A percentile compares a stretch with the other conserved stretches of the same genome.
phyloP scores from a whole-genome alignment of 2,113 vertebrate species.

The Plectropomus leopardus region DNA sequence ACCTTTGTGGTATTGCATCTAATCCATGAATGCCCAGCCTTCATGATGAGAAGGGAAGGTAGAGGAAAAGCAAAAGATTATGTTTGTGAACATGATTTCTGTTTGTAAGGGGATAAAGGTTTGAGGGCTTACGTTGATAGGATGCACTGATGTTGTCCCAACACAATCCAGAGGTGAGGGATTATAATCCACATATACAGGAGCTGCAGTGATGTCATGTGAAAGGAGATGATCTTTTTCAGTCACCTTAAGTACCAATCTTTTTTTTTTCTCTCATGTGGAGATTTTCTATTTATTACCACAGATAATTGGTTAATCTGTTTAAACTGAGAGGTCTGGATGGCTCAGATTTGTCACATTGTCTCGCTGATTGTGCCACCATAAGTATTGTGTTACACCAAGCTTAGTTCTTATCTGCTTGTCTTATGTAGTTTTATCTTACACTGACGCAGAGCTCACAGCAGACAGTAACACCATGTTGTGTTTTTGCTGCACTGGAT shows the following conservation, averaged over 20 bases:
- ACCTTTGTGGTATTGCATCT: slow-evolving; percentile 20
- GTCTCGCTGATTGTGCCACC: neutral
- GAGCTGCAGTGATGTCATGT: neutral
- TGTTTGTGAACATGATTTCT: slow-evolving; percentile 34
- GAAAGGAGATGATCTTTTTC: neutral
- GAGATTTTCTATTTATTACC: neutral
- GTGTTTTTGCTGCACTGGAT: slow-evolving; percentile 4
- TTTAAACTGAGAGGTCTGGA: slow-evolving; percentile 1
- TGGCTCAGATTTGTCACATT: neutral
- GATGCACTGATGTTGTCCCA: slow-evolving; percentile 40
- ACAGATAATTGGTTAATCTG: neutral
- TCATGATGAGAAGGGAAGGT: neutral
- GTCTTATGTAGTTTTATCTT: slow-evolving; percentile 35
- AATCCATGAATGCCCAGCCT: slow-evolving; percentile 31
- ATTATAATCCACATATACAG: neutral
- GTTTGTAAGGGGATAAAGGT: slow-evolving; percentile 31
- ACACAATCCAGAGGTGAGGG: slow-evolving; percentile 21
- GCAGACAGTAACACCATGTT: slow-evolving; percentile 12
- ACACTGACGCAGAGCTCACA: slow-evolving; percentile 15
- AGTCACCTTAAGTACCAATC: neutral
- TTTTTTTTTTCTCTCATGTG: neutral
- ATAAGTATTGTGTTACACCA: neutral
- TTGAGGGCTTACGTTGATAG: slow-evolving; percentile 40
- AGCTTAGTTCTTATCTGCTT: slow-evolving; percentile 23
- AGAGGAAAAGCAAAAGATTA: slow-evolving; percentile 30